Conservation (phyloP, 2,113 vertebrate species). For the Pleuronectes platessa region DNA sequence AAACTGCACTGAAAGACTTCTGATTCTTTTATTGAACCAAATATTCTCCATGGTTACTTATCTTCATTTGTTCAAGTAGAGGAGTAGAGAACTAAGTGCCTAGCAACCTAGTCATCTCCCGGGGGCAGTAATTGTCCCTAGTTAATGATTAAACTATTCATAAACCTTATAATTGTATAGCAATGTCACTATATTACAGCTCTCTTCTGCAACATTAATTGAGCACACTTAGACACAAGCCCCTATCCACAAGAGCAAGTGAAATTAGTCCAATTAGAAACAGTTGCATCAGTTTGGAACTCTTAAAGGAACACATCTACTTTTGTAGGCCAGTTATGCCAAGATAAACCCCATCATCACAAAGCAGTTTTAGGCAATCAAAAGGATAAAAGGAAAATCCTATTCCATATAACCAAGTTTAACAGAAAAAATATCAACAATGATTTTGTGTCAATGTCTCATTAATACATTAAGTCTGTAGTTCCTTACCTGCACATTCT, state of each 20-base stretch:
- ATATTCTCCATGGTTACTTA: conserved; percentile 23
- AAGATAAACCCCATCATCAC: neutral
- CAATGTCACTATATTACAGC: conserved; percentile 43
- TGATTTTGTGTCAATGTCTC: neutral
- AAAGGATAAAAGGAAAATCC: neutral
- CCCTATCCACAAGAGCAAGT: conserved; percentile 28
- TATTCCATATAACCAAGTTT: neutral
- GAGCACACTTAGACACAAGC: conserved; percentile 35
- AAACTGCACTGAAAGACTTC: conserved; percentile 21
- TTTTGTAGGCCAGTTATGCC: neutral
- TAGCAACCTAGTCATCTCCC: conserved; percentile 49
- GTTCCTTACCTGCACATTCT: conserved; percentile 90
- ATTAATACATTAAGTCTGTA: neutral
- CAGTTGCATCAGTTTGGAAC: conserved; percentile 6
- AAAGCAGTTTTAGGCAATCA: neutral
- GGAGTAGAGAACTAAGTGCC: conserved; percentile 24
- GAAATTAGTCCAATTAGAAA: conserved; percentile 19
- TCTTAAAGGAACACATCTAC: neutral
- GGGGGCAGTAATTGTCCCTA: conserved; percentile 39
- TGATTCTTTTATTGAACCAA: conserved; percentile 2
- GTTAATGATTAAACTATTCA: conserved; percentile 68
- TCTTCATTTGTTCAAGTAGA: conserved; percentile 35
- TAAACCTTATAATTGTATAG: conserved; percentile 63
- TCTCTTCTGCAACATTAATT: conserved; percentile 54
- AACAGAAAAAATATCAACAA: neutral